Evolutionary conservation across 2,888 invertebrate genomes (phyloP).

Genomic region (Nephrocerus scutellatus): DNA sequence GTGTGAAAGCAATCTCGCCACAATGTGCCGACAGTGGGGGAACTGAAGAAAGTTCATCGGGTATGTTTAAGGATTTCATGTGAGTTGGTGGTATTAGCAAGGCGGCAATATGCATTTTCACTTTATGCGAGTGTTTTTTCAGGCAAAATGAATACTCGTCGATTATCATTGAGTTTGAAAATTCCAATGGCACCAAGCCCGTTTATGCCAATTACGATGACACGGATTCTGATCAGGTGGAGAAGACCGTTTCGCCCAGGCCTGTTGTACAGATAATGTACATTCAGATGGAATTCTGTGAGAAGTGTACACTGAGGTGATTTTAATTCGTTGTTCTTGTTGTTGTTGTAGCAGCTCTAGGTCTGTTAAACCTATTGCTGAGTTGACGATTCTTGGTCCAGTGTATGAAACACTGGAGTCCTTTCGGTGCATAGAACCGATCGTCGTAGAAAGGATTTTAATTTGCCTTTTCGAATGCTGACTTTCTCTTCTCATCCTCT

Average conservation of each 20-base stretch:
- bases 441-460: no score
- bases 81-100: constrained; percentile 22
- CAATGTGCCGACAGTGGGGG: constrained; percentile 26
- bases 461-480: no score
- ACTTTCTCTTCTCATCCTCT: no score
- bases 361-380: no score
- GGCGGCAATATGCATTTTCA: no score
- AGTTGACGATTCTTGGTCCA: no score
- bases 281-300: constrained; percentile 98
- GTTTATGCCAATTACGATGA: constrained; percentile 34
- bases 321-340: constrained; percentile 16
- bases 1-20: constrained; percentile 34
- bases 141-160: constrained; percentile 43
- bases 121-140: neutral
- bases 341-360: no score
- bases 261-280: constrained; percentile 58
- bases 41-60: constrained; percentile 38
- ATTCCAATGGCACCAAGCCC: constrained; percentile 42
- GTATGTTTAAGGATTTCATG: constrained; percentile 41
- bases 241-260: constrained; percentile 34
- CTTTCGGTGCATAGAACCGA: no score
- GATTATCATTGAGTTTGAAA: constrained; percentile 46
- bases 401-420: no score
- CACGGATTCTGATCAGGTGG: constrained; percentile 23
- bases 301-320: constrained; percentile 81